Conservation (phyloP, 2,797 vertebrate genomes). For the Echeneis naucrates region DNA sequence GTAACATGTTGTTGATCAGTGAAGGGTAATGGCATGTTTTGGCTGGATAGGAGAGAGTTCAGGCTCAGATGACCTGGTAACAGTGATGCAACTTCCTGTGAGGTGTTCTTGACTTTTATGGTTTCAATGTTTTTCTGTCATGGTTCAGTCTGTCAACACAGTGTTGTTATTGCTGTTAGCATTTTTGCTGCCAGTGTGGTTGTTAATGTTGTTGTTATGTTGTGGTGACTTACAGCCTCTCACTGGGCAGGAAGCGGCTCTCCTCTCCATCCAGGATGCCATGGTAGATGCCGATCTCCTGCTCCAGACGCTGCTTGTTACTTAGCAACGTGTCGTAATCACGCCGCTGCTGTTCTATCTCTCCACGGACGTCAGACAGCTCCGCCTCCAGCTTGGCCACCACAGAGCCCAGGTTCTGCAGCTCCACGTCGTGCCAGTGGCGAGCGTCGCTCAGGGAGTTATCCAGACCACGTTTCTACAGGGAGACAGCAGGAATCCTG, state of each 20-base stretch:
- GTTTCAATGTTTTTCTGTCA: too few species aligned
- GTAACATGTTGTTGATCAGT: background rate
- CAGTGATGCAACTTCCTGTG: too few species aligned
- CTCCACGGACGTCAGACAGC: slow-evolving; percentile 86
- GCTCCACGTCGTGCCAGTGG: slow-evolving; percentile 94
- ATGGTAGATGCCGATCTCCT: slow-evolving; percentile 90
- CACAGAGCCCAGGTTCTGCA: slow-evolving; percentile 92
- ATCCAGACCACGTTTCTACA: slow-evolving; percentile 93
- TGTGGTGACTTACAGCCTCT: slow-evolving; percentile 25
- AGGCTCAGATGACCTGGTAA: too few species aligned
- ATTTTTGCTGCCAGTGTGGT: background rate
- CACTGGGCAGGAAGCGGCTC: slow-evolving; percentile 77
- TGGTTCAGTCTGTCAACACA: too few species aligned
- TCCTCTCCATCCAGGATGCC: slow-evolving; percentile 93
- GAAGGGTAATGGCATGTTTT: too few species aligned
- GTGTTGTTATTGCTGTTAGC: background rate
- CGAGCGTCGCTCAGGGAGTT: slow-evolving; percentile 90
- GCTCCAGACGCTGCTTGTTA: slow-evolving; percentile 89
- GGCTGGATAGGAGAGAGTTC: too few species aligned
- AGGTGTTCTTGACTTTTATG: too few species aligned
- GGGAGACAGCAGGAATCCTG: background rate
- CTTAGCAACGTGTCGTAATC: slow-evolving; percentile 87
- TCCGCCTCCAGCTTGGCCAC: slow-evolving; percentile 92
- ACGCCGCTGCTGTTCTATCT: slow-evolving; percentile 89
- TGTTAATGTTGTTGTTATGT: background rate